phyloP scores from a whole-genome alignment of 2,797 vertebrate species.

The Crypturellus tataupa region DNA sequence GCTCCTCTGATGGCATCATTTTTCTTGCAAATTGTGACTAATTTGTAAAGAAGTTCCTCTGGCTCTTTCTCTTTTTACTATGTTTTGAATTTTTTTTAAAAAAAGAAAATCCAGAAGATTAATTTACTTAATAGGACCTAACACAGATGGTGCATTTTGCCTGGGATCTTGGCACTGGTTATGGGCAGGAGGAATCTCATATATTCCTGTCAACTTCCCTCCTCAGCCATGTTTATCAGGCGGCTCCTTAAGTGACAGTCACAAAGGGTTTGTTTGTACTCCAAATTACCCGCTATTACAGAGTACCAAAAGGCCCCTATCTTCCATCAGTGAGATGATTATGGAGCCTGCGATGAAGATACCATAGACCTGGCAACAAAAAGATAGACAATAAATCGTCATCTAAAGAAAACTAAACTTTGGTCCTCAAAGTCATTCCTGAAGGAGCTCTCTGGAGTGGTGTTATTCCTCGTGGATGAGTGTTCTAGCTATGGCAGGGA shows the following conservation, averaged over 20 bases:
- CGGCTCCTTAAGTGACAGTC: constrained; percentile 68
- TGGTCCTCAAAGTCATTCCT: not conserved
- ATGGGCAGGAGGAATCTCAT: constrained; percentile 71
- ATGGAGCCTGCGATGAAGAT: constrained; percentile 18
- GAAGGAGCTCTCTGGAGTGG: not conserved
- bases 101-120: constrained; percentile 62
- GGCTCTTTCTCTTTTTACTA: constrained; percentile 22
- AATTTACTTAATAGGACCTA: constrained; percentile 79
- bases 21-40: constrained; percentile 64
- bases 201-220: constrained; percentile 74
- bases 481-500: not conserved
- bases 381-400: constrained; percentile 63
- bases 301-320: constrained; percentile 6
- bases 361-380: constrained; percentile 44
- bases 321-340: constrained; percentile 55
- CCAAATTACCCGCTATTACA: constrained; percentile 63
- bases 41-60: constrained; percentile 60
- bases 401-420: not conserved
- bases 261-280: constrained; percentile 69
- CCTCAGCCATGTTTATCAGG: constrained; percentile 76
- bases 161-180: constrained; percentile 69
- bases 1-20: constrained; percentile 49
- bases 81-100: constrained; percentile 20
- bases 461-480: not conserved
- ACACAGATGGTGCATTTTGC: constrained; percentile 73